Evolutionary conservation across 2,113 vertebrate genomes (phyloP), one percentile per base, ranked within the genome.

Genomic region (Rostratula benghalensis): DNA sequence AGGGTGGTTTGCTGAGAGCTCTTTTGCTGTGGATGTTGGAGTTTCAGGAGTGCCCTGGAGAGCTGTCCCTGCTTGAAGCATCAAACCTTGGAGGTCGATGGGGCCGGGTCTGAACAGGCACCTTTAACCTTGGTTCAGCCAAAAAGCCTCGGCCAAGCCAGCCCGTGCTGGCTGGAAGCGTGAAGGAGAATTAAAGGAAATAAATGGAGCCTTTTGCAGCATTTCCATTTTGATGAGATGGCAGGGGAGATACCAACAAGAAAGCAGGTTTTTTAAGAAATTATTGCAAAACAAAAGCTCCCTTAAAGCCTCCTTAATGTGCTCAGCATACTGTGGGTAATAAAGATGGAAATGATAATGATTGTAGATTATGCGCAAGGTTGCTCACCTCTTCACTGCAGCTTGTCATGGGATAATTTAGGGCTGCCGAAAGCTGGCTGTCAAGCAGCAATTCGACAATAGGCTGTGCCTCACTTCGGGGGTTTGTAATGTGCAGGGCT

Each of bases 281-380:
- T 96, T 96, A 96, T 96, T 96, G 95, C 92, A 93, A 95, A 97
- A 97, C 96, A 97, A 97, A 97, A 97, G 96, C 95, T 97, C 96
- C 93, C 96, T 97, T 96, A 97, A 97, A 97, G 96, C 94, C 73
- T 90, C 77, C 87, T 97, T 97, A 97, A 97, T 97, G 96, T 97
- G 94, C 92, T 94, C 39, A 65, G 96, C 97, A 97, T 94, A 97
- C 76, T 97, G 97, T 97, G 97, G 97, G 96, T 97, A 97, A 97
- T 97, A 97, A 97, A 97, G 97, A 97, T 97, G 94, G 97, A 97
- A 97, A 97, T 97, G 97, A 97, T 97, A 97, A 97, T 97, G 97
- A 97, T 95, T 97, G 97, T 97, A 97, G 96, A 97, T 97, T 97
- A 97, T 97, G 97, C 87, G 96, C 97, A 97, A 97, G 97, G 97